Percentiles rank a stretch among this genome's conserved stretches.
Conservation (phyloP, 2,888 invertebrate species). For the Cheilosia scutellata region DNA sequence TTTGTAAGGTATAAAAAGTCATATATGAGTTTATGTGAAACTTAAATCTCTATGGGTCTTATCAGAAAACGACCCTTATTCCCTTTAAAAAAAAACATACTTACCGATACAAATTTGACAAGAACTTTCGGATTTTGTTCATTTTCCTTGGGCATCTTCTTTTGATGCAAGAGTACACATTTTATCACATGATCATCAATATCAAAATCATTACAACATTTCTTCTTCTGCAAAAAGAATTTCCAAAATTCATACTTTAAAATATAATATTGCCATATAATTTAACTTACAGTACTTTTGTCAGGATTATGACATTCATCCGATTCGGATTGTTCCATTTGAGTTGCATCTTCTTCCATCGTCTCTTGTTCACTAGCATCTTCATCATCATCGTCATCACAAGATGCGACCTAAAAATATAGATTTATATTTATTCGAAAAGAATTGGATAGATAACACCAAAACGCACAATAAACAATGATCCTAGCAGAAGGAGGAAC, state of each 20-base stretch:
- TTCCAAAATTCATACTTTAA: not conserved
- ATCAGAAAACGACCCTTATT: too few relatives aligned
- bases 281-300: not conserved
- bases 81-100: not conserved
- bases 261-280: not conserved
- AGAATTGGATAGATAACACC: not conserved
- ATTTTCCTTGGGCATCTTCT: constrained; percentile 76
- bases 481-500: constrained; percentile 7
- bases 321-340: not conserved
- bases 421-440: too few relatives aligned
- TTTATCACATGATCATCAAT: constrained; percentile 76
- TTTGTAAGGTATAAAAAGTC: too few relatives aligned
- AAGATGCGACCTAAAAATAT: not conserved
- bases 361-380: not conserved
- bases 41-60: too few relatives aligned
- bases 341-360: not conserved
- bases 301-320: not conserved
- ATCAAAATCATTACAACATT: constrained; percentile 61
- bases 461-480: not conserved
- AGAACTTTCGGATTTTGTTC: constrained; percentile 67
- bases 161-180: constrained; percentile 77
- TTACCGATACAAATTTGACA: constrained; percentile 78
- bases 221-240: constrained; percentile 7
- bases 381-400: constrained; percentile 6
- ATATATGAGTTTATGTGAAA: too few relatives aligned